Evolutionary conservation across 2,888 invertebrate species (phyloP).

Genomic region (Phalera bucephala): DNA sequence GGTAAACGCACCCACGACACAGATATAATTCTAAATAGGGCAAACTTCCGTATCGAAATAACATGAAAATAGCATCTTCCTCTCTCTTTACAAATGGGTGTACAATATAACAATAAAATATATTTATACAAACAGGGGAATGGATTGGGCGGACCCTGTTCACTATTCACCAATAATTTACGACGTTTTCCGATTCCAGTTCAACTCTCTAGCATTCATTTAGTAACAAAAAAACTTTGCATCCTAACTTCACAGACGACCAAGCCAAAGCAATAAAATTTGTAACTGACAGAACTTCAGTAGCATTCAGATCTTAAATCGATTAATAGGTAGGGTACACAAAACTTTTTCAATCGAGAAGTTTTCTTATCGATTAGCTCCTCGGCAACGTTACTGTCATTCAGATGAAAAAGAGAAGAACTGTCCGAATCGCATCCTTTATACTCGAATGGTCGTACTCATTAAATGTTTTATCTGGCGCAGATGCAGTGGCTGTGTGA

Average conservation of each 20-base stretch:
- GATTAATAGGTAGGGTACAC: slow-evolving; percentile 39
- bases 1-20: too few species aligned
- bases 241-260: slow-evolving; percentile 2
- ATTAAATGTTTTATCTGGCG: slow-evolving; percentile 67
- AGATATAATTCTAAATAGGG: too few species aligned
- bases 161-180: not conserved
- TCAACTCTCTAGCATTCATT: not conserved
- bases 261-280: slow-evolving; percentile 8
- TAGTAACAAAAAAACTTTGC: not conserved
- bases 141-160: not conserved
- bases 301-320: slow-evolving; percentile 29
- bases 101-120: too few species aligned
- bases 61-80: too few species aligned
- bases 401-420: slow-evolving; percentile 36
- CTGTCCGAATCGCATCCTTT: slow-evolving; percentile 48
- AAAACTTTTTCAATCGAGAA: slow-evolving; percentile 58
- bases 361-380: slow-evolving; percentile 55
- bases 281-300: slow-evolving; percentile 18
- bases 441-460: slow-evolving; percentile 53
- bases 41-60: too few species aligned
- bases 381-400: slow-evolving; percentile 42
- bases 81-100: too few species aligned
- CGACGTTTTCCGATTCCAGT: not conserved
- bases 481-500: slow-evolving; percentile 52
- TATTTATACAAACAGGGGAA: too few species aligned